phyloP scores from a whole-genome alignment of 2,888 invertebrate species.

The Muscina levida region DNA sequence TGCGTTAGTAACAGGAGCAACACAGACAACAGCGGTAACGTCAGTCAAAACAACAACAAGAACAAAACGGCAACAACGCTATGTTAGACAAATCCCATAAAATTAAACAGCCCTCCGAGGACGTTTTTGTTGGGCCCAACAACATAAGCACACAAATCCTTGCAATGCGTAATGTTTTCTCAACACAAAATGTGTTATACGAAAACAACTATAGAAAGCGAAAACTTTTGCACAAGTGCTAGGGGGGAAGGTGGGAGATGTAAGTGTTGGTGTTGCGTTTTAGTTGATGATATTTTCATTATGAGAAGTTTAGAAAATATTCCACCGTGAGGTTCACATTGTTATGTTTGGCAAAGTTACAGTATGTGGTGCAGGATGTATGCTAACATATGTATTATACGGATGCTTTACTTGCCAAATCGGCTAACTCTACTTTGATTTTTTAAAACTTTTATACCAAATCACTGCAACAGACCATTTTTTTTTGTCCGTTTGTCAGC shows the following conservation, averaged over 20 bases:
- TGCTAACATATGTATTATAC: no score
- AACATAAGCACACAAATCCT: not conserved
- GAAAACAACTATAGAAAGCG: not conserved
- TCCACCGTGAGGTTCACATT: no score
- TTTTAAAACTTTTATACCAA: no score
- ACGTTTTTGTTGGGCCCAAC: not conserved
- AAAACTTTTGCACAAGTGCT: no score
- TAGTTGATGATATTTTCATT: slow-evolving; percentile 56
- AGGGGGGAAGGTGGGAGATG: no score
- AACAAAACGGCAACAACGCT: slow-evolving; percentile 4
- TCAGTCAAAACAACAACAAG: not conserved
- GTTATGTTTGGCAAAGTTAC: no score
- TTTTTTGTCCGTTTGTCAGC: no score
- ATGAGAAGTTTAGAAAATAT: slow-evolving; percentile 29
- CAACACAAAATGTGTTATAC: not conserved
- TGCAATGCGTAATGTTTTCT: not conserved
- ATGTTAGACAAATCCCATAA: slow-evolving; percentile 45
- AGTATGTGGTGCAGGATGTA: no score
- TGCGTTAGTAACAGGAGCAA: no score
- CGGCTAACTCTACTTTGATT: no score
- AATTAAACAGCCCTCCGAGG: slow-evolving; percentile 49
- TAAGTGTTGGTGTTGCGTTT: not conserved
- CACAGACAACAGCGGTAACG: not conserved
- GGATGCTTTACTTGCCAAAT: no score
- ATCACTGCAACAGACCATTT: no score